Evolutionary conservation across 92 coral and sea anemone genomes (phyloP).

Genomic region (Epizoanthus rinbou): DNA sequence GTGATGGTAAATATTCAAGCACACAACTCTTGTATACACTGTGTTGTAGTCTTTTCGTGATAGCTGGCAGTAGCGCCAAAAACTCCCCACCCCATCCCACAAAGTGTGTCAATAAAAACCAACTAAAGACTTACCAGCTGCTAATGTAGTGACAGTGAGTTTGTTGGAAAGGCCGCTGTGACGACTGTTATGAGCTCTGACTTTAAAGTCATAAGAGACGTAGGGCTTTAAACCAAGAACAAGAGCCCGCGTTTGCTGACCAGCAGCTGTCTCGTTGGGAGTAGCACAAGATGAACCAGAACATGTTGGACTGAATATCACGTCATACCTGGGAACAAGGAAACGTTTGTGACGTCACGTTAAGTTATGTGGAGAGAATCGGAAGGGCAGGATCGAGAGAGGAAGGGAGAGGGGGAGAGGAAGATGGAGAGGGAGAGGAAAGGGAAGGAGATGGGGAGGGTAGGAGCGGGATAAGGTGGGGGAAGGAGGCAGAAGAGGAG

Average conservation of each 20-base stretch:
- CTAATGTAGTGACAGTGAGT: constrained; percentile 62
- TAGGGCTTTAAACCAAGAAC: constrained; percentile 64
- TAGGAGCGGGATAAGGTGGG: no score
- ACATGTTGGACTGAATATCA: constrained; percentile 48
- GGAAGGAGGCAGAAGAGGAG: no score
- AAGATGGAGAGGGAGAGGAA: no score
- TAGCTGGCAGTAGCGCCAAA: no score
- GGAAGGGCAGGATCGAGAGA: no score
- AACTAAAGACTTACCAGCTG: constrained; percentile 64
- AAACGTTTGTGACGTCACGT: not conserved
- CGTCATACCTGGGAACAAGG: constrained; percentile 27
- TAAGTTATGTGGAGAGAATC: no score
- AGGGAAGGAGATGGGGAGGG: no score
- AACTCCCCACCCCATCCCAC: no score
- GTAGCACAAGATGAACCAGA: constrained; percentile 50
- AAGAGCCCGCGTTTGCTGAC: constrained; percentile 49
- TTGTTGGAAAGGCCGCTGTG: constrained; percentile 62
- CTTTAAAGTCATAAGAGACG: constrained; percentile 68
- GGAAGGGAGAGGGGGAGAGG: no score
- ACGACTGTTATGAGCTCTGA: constrained; percentile 67
- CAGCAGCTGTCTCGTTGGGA: constrained; percentile 53
- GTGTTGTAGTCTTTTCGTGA: no score
- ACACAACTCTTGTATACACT: no score
- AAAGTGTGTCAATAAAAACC: not conserved
- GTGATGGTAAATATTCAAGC: no score